Conservation (phyloP, 2,113 vertebrate genomes). For the Rhombomys opimus region DNA sequence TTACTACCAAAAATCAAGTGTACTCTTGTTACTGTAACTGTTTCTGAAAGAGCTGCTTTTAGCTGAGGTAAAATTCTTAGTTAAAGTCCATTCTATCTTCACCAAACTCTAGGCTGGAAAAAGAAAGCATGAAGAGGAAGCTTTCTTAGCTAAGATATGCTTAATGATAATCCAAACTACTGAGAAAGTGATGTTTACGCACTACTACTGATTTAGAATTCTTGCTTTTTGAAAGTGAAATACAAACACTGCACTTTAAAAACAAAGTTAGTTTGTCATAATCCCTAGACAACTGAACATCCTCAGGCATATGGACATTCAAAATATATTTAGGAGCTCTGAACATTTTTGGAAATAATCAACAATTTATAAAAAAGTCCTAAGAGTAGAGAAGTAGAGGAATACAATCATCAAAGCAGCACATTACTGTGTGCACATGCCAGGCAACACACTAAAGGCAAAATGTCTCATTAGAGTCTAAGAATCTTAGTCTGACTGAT, state of each 20-base stretch:
- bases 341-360: constrained; percentile 38
- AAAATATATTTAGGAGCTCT: constrained; percentile 5
- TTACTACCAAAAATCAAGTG: background rate
- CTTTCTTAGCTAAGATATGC: background rate
- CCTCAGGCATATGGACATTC: constrained; percentile 22
- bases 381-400: background rate
- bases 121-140: constrained; percentile 36
- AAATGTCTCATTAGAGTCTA: background rate
- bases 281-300: background rate
- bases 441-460: constrained; percentile 28
- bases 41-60: constrained; percentile 9
- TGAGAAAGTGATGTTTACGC: constrained; percentile 16
- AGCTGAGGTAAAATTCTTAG: background rate
- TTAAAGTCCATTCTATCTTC: background rate
- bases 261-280: constrained; percentile 12
- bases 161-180: constrained; percentile 20
- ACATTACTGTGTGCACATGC: background rate
- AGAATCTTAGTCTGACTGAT: background rate
- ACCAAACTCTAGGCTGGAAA: background rate
- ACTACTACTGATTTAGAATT: constrained; percentile 24
- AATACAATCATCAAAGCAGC: background rate
- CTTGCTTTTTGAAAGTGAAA: constrained; percentile 32
- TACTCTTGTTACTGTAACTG: too few relatives aligned
- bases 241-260: background rate
- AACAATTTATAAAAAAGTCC: background rate